phyloP scores from a whole-genome alignment of 2,797 vertebrate species.

The Esox masquinongy region DNA sequence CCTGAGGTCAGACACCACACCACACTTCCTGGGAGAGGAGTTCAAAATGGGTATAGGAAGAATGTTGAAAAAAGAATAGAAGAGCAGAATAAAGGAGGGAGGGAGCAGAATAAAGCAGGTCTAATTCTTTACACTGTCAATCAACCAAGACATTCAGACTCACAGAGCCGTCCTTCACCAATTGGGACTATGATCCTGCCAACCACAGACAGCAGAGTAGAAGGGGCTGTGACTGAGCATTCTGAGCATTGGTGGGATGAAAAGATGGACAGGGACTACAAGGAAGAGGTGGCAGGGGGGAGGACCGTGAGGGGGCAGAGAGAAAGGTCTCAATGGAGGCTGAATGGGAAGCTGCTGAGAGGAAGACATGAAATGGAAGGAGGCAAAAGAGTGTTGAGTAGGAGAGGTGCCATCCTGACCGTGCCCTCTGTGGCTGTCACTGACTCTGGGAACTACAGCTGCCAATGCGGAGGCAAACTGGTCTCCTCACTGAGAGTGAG shows the following conservation, averaged over 20 bases:
- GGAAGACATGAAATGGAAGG: slow-evolving; percentile 23
- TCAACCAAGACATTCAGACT: neutral
- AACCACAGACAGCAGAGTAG: slow-evolving; percentile 14
- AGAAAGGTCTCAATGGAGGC: slow-evolving; percentile 55
- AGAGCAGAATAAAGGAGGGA: neutral
- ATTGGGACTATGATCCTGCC: neutral
- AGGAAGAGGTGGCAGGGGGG: slow-evolving; percentile 13
- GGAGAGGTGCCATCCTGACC: slow-evolving; percentile 41
- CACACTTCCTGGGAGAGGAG: neutral
- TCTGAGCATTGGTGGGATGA: slow-evolving; percentile 10
- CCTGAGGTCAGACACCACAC: neutral
- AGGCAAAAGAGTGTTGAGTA: slow-evolving; percentile 15
- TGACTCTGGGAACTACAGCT: slow-evolving; percentile 79
- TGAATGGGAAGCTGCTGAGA: slow-evolving; percentile 38
- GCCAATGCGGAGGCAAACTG: slow-evolving; percentile 53
- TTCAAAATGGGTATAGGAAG: neutral
- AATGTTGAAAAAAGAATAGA: neutral
- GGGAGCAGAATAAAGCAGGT: neutral
- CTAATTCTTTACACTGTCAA: neutral
- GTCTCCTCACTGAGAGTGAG: slow-evolving; percentile 66
- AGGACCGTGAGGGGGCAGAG: slow-evolving; percentile 46
- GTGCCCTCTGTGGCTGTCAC: slow-evolving; percentile 46
- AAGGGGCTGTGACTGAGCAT: slow-evolving; percentile 5
- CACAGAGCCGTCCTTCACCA: slow-evolving; percentile 17
- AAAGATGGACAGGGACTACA: slow-evolving; percentile 30